These are phyloP conservation scores for Pipistrellus nathusii DNA, from an alignment of 2,797 vertebrate species.

Conservation along the genomic window DNA sequence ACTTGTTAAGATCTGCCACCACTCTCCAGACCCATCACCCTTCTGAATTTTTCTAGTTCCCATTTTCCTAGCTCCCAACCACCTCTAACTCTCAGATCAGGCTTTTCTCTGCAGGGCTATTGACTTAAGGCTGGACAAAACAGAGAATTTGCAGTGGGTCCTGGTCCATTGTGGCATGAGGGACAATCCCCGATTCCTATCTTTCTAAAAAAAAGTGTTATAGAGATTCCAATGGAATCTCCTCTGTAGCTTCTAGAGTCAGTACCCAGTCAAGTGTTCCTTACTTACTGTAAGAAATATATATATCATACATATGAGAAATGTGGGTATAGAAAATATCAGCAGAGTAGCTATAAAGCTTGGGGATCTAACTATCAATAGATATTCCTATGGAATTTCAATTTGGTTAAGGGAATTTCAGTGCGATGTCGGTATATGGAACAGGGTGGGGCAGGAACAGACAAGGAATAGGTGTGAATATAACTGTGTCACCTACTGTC, in stretches of 20 bases:
- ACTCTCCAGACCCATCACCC: background rate
- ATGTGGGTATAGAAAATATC: background rate
- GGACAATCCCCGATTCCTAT: background rate
- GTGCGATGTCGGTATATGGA: background rate
- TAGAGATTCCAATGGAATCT: background rate
- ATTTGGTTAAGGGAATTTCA: background rate
- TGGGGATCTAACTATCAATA: background rate
- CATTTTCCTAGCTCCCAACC: background rate
- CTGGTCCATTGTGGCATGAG: background rate
- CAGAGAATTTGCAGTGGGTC: background rate
- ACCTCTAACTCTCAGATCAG: background rate
- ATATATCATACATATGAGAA: background rate
- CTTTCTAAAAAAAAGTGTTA: too few relatives aligned
- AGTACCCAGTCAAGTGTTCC: background rate
- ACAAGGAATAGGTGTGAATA: background rate
- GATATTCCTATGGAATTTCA: background rate
- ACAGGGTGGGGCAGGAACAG: background rate
- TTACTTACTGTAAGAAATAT: background rate
- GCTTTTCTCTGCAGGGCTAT: background rate
- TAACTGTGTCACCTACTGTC: background rate
- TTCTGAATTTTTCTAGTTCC: slow-evolving; percentile 2
- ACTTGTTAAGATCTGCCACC: background rate
- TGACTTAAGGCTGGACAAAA: background rate
- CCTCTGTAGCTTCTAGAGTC: background rate
- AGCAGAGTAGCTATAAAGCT: background rate